Base-by-base conservation (phyloP, 2,888 invertebrate genomes). In the Orthosia cruda region DNA sequence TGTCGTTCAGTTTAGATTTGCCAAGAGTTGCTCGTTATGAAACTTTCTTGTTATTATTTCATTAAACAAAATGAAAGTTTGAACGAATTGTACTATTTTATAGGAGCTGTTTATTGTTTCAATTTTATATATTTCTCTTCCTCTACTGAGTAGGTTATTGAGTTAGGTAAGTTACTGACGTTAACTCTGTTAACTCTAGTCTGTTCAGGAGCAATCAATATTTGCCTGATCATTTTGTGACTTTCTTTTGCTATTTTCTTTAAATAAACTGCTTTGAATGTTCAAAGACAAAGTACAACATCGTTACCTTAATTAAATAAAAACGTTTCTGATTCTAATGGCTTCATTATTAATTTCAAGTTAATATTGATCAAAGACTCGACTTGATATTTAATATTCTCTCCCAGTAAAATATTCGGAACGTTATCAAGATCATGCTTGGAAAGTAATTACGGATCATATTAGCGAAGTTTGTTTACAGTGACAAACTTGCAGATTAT, bases 401-500 rank as follows among this genome's bases (percentile, higher is more conserved):
- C 75, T 77, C 45, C 12, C 40, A 61, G 72, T 74, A 69, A 77
- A 83, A 77, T 82, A 74, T 81, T 74, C 72, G 66, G 58, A 76
- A 45, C 66, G 77, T 84, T 89, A 88, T 90, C 85, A 88, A 84
- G 87, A 91, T 88, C 85, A 85, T 86, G 87, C 90, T 89, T 76
- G 77, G 83, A 90, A 93, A 92, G 91, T 93, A 92, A 94, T 94
- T 93, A 92, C 77, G 88, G 90, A 93, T 93, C 89, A 89, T 89
- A 91, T 93, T 92, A 93, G 90, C 75, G 71, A 91, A 95, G 91
- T 94, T 94, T 89, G 89, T 87, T 89, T 85, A 87, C 88, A 91
- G 90, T 91, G 91, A 92, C 93, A 93, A 95, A 94, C 92, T 94
- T 93, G 89, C 85, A 93, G 94, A 94, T 95, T 94, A 94, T 94